Conservation (phyloP, 2,797 vertebrate species). For the Tarsius wallacei region DNA sequence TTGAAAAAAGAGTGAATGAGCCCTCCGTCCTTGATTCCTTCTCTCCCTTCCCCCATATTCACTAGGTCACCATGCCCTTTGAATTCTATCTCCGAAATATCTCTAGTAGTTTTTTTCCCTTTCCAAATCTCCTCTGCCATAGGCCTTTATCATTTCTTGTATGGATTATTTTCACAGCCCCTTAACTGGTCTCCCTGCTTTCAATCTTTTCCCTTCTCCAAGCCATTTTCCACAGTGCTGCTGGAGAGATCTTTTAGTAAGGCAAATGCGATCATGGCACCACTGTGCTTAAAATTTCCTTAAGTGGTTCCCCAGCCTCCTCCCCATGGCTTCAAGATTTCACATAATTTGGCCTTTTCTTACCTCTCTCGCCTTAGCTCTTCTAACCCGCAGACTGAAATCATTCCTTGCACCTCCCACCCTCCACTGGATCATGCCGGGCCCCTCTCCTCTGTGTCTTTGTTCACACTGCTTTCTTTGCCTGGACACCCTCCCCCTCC, state of each 20-base stretch:
- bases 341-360: constrained; percentile 25
- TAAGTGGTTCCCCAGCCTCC: constrained; percentile 45
- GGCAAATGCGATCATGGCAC: constrained; percentile 43
- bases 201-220: constrained; percentile 21
- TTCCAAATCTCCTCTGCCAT: constrained; percentile 46
- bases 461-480: constrained; percentile 67
- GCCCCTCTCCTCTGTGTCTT: constrained; percentile 42
- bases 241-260: constrained; percentile 52
- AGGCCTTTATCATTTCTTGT: constrained; percentile 63
- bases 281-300: constrained; percentile 50
- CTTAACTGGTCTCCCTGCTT: constrained; percentile 47
- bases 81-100: constrained; percentile 41
- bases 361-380: neutral
- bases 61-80: constrained; percentile 39
- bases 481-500: constrained; percentile 3
- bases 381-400: constrained; percentile 60
- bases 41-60: constrained; percentile 59
- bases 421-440: constrained; percentile 42
- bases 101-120: neutral
- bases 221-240: constrained; percentile 26
- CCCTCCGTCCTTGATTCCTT: constrained; percentile 78
- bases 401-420: constrained; percentile 21
- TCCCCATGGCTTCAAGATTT: neutral
- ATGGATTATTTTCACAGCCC: constrained; percentile 63
- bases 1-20: constrained; percentile 81